Conservation (phyloP, 2,113 vertebrate genomes). For the Scopus umbretta region DNA sequence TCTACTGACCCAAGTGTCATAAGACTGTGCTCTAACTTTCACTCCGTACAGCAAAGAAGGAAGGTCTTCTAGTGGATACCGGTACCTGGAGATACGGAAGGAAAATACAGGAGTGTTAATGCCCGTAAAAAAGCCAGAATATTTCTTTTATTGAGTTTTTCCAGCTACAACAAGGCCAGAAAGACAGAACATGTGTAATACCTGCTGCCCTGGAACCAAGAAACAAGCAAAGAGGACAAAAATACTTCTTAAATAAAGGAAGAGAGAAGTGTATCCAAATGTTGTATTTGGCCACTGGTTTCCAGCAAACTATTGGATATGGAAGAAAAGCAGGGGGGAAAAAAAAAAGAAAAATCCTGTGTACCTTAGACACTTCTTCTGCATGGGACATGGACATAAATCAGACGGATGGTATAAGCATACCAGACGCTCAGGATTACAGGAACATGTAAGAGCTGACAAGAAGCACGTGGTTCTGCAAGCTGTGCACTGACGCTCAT, state of each 20-base stretch:
- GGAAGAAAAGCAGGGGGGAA: neutral
- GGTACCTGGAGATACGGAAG: conserved; percentile 74
- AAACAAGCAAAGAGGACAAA: neutral
- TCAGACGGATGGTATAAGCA: conserved; percentile 88
- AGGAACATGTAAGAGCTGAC: conserved; percentile 94
- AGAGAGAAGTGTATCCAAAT: neutral
- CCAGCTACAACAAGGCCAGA: neutral
- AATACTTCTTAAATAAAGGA: neutral
- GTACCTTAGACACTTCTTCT: conserved; percentile 93
- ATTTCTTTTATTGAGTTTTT: neutral
- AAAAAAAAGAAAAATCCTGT: neutral
- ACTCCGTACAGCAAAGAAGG: conserved; percentile 91
- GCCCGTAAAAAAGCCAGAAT: neutral
- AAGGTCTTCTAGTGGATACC: conserved; percentile 93
- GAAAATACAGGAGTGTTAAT: neutral
- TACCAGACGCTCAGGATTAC: conserved; percentile 88
- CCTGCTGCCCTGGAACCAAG: neutral
- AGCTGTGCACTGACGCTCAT: conserved; percentile 92
- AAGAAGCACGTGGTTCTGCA: conserved; percentile 98
- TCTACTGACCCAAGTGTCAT: conserved; percentile 92
- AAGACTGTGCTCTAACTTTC: conserved; percentile 93
- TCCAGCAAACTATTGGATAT: neutral
- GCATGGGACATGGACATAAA: conserved; percentile 88
- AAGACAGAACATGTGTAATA: neutral
- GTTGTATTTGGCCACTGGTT: neutral